Evolutionary conservation across 2,797 vertebrate species (phyloP), one percentile per base, ranked within the genome.

Genomic region (Sciurus carolinensis): DNA sequence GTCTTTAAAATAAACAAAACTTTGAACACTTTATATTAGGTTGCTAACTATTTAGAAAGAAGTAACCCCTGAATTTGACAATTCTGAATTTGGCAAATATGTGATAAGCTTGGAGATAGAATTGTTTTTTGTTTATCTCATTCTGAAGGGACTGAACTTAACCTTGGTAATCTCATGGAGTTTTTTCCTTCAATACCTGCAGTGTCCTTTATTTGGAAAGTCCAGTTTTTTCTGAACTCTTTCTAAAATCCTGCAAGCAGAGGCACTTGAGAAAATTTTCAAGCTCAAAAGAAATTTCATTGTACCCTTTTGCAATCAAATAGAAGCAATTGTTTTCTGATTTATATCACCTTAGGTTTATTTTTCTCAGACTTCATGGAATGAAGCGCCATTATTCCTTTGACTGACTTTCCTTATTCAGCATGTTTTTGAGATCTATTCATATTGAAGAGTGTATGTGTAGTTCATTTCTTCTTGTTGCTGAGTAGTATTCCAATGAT

Each of bases 31-130:
- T 79, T 84, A 12, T 82, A n/a, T 84, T 81, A 87, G 72, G 44
- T 47, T 90, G 69, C 33, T 92, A 36, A 85, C 42, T 87, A 75
- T 86, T 82, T 54, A 84, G 72, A 85, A 90, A 81, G 95, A 93
- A 20, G 28, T 62, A 76, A 71, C 47, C 33, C 28, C 28, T 92
- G 14, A 71, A 36, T 94, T 92, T 87, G 80, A 26, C 39, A 72
- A 26, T 77, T 67, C 33, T 71, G 64, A 80, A n/a, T 88, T 52
- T 86, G 84, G 36, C 73, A 91, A 62, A 39, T 67, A 47, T 4
- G 36, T 54, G 44, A 71, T 91, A 30, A n/a, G 71, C 50, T 30
- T 76, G 67, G 62, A 91, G 47, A 36, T 44, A 69, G 5, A 72
- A 67, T 85, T 64, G 9, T 81, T 64, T 57, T 26, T 82, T 90